Base-by-base conservation (phyloP, 2,797 vertebrate genomes). In the Tadarida brasiliensis region DNA sequence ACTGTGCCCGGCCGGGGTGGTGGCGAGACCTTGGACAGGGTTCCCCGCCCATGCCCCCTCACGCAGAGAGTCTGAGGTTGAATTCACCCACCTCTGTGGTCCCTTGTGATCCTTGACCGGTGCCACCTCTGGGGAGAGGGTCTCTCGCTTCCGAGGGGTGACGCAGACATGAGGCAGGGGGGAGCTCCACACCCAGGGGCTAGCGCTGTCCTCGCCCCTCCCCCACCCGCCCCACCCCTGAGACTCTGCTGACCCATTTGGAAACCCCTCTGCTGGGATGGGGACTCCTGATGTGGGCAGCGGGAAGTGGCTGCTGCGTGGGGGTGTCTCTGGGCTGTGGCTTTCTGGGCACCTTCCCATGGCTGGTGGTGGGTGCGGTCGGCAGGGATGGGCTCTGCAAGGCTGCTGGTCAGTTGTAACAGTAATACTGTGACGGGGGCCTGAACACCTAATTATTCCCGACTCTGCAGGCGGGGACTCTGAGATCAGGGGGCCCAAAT, bases 161-260 rank as follows among this genome's bases (percentile, higher is more conserved):
- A 20, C 1, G 17, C 0, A 0, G 8, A 28, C 19, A 3, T 12
- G 5, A 44, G 56, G 67, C 17, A 12, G 26, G 63, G 0, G 39
- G n/a, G 30, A 0, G 4, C 12, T 16, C 39, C 63, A 7, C 14
- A 11, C 12, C 63, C 12, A 8, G 1, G 1, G 0, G 30, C 22
- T 63, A 14, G 73, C 0, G 24, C 39, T 16, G n/a, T 19, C 63
- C 49, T 22, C 2, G 33, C 61, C 51, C 20, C 70, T 81, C 54
- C 47, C 33, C 22, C 33, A 2, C 56, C 0, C n/a, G 30, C 11
- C 47, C 73, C 47, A 0, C 28, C 44, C 22, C 82, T 11, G 30
- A 1, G 19, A 24, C 78, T 16, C 9, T 63, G 47, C 15, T 24
- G 33, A 5, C 8, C 63, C 1, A 1, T 35, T 9, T 73, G 56